Evolutionary conservation across 2,113 vertebrate species (phyloP), one percentile per base, ranked within the genome.

Genomic region (Aplodontia rufa): DNA sequence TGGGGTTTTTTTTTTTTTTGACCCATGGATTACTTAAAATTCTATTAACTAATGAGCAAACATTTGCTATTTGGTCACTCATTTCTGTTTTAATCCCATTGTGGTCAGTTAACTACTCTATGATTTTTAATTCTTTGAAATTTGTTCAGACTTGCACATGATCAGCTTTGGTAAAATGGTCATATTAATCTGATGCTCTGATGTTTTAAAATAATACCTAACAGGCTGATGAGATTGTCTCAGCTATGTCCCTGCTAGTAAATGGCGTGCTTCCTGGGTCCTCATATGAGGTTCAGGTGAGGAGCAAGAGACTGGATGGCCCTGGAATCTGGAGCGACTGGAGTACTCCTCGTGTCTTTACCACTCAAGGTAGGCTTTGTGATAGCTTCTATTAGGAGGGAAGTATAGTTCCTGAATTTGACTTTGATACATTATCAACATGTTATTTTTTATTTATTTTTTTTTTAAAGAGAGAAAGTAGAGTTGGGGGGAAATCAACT

Each of bases 321-420:
- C 97, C 97, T 0, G 98, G 98, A 0, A 32, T 98, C 96, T 99
- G 99, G 99, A 99, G 99, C 64, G 97, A 99, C 49, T 99, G 99
- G 99, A 99, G 99, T 81, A 40, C 93, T 0, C 97, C 98, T 0
- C 96, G 98, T 47, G 87, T 97, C 30, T 98, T 99, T 91, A 97
- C 62, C 20, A 83, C 98, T 24, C 96, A 98, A 98, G 98, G 99
- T 99, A 97, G 97, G 98, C 93, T 40, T 55, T 8, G 5, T 26
- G 17, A 12, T 20, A 26, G 9, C n/a, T 72, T 75, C 58, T 64
- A 11, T 26, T 47, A 7, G 45, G 37, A 58, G 12, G n/a, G 28
- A 24, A 62, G 71, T 58, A 19, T 3, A 16, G 7, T 68, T 87
- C 37, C 16, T 35, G 51, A 84, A 28, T 40, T 91, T 86, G n/a